Evolutionary conservation across 2,888 invertebrate species (phyloP).

Genomic region (Conomelus anceps): DNA sequence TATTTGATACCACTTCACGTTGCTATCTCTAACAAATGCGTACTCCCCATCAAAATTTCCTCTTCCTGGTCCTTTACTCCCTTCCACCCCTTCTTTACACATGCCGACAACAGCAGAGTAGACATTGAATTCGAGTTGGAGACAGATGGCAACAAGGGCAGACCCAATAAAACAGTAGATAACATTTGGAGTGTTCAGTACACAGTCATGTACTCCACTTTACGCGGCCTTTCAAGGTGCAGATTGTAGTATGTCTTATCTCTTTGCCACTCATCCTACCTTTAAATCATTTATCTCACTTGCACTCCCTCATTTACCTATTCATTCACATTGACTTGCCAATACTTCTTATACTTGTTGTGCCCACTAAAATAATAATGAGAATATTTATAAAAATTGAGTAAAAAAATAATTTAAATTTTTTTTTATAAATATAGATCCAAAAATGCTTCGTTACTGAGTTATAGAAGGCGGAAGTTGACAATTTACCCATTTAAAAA

Average conservation of each 20-base stretch:
- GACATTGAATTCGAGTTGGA: background rate
- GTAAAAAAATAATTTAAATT: too few species aligned
- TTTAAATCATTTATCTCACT: background rate
- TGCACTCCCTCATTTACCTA: background rate
- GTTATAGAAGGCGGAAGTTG: too few species aligned
- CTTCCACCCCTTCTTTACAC: background rate
- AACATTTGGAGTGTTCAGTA: constrained; percentile 6
- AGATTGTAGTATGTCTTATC: background rate
- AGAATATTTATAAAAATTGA: too few species aligned
- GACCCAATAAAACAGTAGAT: constrained; percentile 2
- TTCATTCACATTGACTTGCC: background rate
- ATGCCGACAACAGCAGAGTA: background rate
- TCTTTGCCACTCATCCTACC: background rate
- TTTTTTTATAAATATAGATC: too few species aligned
- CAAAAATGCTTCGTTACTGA: too few species aligned
- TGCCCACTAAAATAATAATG: too few species aligned
- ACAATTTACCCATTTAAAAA: too few species aligned
- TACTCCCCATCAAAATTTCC: background rate
- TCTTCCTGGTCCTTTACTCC: background rate
- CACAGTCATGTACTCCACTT: background rate
- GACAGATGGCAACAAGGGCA: background rate
- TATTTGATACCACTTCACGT: background rate
- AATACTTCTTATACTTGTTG: background rate
- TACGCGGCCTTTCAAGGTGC: background rate
- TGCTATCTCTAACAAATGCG: background rate